Base-by-base conservation (phyloP, 2,797 vertebrate genomes). In the Leucoraja ocellata region DNA sequence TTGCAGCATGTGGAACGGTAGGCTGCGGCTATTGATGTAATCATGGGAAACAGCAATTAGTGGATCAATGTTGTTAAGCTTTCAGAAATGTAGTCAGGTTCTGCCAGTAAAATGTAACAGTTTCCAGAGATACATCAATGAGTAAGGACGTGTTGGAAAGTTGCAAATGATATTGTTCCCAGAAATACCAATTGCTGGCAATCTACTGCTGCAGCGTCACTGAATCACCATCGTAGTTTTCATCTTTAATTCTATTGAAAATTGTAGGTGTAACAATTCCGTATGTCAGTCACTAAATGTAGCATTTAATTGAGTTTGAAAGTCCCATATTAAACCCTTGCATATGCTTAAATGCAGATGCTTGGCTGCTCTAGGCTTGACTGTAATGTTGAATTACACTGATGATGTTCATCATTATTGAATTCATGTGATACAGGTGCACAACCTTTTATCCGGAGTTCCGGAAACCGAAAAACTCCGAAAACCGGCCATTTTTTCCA, bases 41-140 rank as follows among this genome's bases (percentile, higher is more conserved):
- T 68, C 61, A 10, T 32, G 36, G n/a, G 28, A 68, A 36, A 58
- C 6, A 86, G n/a, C 63, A 61, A 32, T 86, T 65, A 65, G 83
- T 18, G 61, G n/a, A 88, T 88, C 10, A 16, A 68, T 68, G 21
- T n/a, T 36, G 16, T 68, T 88, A 68, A 65, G n/a, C 16, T 65
- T 88, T 65, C 36, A 65, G 61, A 88, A 88, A 88, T n/a, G 63
- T 14, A 36, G 28, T 32, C 54, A 23, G 16, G 68, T 36, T 68
- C 84, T 68, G 63, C 61, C 84, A 88, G 14, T 65, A 88, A 88
- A 88, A 88, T 36, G 36, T 79, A 68, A 88, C 65, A 32, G 36
- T 36, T 65, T 88, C 84, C 28, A 65, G n/a, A 88, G n/a, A 14
- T 25, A 28, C 13, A 32, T 32, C 16, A 9, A 36, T 68, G 84